A percentile compares a stretch with the other conserved stretches of the same genome.
These are phyloP conservation scores for Chrysotoxum bicinctum DNA, from an alignment of 2,888 invertebrate genomes.

Conservation along the genomic window DNA sequence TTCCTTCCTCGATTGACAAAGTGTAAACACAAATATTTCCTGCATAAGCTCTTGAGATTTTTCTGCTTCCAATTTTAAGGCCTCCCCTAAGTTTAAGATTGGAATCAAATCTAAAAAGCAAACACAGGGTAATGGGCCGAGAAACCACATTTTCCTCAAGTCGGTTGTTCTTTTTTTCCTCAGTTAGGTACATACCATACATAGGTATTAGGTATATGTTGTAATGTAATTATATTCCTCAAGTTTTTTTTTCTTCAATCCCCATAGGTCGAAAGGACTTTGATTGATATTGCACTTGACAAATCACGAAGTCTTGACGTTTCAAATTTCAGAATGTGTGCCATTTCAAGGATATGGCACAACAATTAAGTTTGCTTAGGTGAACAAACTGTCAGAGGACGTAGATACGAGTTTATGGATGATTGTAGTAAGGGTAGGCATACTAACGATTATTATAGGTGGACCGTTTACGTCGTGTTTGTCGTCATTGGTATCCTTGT, in stretches of 20 bases:
- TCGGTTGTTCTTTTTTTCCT: slow-evolving; percentile 43
- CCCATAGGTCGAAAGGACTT: slow-evolving; percentile 16
- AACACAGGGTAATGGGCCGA: slow-evolving; percentile 58
- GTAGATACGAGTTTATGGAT: neutral
- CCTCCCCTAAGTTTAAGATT: slow-evolving; percentile 34
- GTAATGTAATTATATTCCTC: slow-evolving; percentile 28
- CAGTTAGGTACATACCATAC: no score
- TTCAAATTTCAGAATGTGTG: slow-evolving; percentile 61
- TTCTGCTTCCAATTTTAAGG: slow-evolving; percentile 18
- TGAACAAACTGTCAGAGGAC: slow-evolving; percentile 42
- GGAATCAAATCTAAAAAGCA: slow-evolving; percentile 56
- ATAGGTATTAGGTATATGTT: neutral
- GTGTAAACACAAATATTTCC: slow-evolving; percentile 54
- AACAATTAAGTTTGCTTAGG: slow-evolving; percentile 63
- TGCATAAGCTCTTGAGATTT: slow-evolving; percentile 13
- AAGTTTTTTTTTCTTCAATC: neutral
- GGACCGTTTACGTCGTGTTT: neutral
- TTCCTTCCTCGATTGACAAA: neutral
- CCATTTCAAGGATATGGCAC: slow-evolving; percentile 21
- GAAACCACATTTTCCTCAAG: slow-evolving; percentile 44
- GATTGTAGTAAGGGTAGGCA: slow-evolving; percentile 12
- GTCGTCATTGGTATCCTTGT: slow-evolving; percentile 27
- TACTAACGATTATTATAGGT: slow-evolving; percentile 8
- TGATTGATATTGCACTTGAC: slow-evolving; percentile 72
- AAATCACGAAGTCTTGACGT: slow-evolving; percentile 62